A percentile compares a stretch with the other conserved stretches of the same genome.
phyloP scores from a whole-genome alignment of 2,113 vertebrate species.

The Motacilla alba region DNA sequence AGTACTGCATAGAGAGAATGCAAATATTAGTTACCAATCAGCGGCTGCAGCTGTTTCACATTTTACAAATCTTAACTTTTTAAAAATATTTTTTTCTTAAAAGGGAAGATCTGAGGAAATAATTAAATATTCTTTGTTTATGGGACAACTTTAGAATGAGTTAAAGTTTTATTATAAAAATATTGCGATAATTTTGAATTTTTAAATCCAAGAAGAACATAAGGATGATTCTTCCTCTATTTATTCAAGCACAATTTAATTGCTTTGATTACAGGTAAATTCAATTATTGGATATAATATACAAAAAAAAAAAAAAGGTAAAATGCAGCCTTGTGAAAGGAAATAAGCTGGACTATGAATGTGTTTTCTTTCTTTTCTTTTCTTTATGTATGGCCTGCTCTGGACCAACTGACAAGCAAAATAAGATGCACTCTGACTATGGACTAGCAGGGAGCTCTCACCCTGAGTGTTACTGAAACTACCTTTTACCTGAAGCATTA shows the following conservation, averaged over 20 bases:
- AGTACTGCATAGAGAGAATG: not conserved
- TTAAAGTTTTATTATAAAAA: not conserved
- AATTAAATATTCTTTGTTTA: not conserved
- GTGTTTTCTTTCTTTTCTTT: not conserved
- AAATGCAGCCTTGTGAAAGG: not conserved
- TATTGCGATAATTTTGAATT: not conserved
- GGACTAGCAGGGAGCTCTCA: not conserved
- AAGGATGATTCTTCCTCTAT: not conserved
- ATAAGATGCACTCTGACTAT: not conserved
- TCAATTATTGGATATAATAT: not conserved
- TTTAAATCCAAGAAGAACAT: not conserved
- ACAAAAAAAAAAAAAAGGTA: not conserved
- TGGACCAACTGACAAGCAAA: not conserved
- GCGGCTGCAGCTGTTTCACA: not conserved
- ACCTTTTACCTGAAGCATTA: not conserved
- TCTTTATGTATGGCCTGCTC: not conserved
- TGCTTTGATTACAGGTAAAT: not conserved
- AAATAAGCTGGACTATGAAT: not conserved
- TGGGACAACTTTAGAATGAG: not conserved
- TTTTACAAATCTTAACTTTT: not conserved
- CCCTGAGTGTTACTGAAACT: not conserved
- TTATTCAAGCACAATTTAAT: not conserved
- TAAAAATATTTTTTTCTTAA: not conserved
- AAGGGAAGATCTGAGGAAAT: not conserved
- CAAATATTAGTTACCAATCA: not conserved